Base-by-base conservation (phyloP, 2,888 invertebrate species). In the Ethmia dodecea region DNA sequence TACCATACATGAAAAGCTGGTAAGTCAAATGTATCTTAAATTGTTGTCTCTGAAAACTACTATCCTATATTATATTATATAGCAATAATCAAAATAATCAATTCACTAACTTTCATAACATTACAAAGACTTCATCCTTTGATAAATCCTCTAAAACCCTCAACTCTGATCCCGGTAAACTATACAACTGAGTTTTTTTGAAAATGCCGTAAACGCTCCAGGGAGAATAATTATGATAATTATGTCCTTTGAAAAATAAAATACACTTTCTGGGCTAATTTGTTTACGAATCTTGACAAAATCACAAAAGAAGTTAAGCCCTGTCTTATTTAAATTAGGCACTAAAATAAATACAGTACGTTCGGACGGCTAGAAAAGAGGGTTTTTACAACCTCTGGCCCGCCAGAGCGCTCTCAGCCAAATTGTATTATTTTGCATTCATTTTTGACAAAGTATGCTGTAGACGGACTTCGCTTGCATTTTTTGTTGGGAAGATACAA, bases 371-470 rank as follows among this genome's bases (percentile, higher is more conserved):
- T 67, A 67, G 65, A 48, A 55, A 59, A 52, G 38, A 62, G 61
- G 57, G 64, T 65, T 74, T 74, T 73, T 73, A 71, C 73, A 72
- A 73, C 69, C 67, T 64, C 61, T 62, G 55, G 57, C 58, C 59
- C 36, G 55, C 55, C 54, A 55, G 61, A 59, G 63, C 59, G 68
- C 74, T 79, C 67, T 79, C 69, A 74, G 63, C 70, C 61, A 78
- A 81, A 83, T 83, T 83, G 83, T 83, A 84, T 84, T 83, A 81
- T 80, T 81, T 81, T 78, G 78, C 83, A 84, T 86, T 78, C 67
- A 78, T 74, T 81, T 80, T 77, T 81, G 74, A 76, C 74, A 74
- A 75, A 75, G 72, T 69, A 66, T 63, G 62, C 67, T 68, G 61
- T 22, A 22, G 22, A 54, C 53, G 52, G 48, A 50, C 55, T 60